Evolutionary conservation across 2,888 invertebrate species (phyloP).

Genomic region (Automeris io): DNA sequence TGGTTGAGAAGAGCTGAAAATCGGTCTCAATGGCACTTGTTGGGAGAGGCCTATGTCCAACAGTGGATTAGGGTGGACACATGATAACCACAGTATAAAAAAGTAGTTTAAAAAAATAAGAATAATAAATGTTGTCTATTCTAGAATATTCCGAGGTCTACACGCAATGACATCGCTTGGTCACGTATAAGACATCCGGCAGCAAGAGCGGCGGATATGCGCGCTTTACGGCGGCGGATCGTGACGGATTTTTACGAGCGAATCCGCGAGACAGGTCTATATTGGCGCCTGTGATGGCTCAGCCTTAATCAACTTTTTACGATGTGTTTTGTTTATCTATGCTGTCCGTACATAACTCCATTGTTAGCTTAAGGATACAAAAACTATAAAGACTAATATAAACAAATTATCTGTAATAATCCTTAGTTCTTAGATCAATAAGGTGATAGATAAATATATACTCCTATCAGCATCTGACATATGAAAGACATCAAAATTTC

Average conservation of each 20-base stretch:
- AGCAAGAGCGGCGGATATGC: conserved; percentile 38
- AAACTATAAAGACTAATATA: too few species aligned
- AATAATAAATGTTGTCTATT: background rate
- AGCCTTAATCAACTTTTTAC: conserved; percentile 18
- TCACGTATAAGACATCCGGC: conserved; percentile 59
- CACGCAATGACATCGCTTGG: conserved; percentile 32
- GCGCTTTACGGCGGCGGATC: conserved; percentile 51
- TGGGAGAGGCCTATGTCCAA: too few species aligned
- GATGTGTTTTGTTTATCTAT: conserved; percentile 19
- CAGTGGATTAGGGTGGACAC: too few species aligned
- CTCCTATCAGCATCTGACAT: too few species aligned
- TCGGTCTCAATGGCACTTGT: too few species aligned
- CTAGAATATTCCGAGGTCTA: conserved; percentile 6
- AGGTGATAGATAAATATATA: too few species aligned
- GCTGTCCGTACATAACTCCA: background rate
- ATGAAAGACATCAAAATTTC: too few species aligned
- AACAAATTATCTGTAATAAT: too few species aligned
- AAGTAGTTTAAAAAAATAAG: background rate
- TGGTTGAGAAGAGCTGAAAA: too few species aligned
- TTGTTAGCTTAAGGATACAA: too few species aligned
- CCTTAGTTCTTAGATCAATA: too few species aligned
- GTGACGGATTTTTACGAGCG: conserved; percentile 60
- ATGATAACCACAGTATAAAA: too few species aligned
- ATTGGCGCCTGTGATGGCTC: conserved; percentile 15
- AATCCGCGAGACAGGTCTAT: conserved; percentile 32